Base-by-base conservation (phyloP, 2,888 invertebrate genomes). In the Listrodromus nycthemerus region DNA sequence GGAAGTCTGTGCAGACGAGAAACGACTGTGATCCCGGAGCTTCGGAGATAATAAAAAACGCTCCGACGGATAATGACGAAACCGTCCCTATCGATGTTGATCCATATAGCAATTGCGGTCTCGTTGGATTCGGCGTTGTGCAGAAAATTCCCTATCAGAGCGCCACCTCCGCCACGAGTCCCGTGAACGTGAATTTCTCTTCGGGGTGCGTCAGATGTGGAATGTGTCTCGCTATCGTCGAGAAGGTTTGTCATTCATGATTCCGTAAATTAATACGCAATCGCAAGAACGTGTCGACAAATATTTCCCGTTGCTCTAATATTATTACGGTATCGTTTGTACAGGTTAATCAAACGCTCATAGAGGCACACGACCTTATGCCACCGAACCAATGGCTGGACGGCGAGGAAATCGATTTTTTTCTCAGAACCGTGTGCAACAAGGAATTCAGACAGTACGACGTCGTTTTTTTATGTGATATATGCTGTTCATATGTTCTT, bases 181-280 rank as follows among this genome's bases (percentile, higher is more conserved):
- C 61, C 7, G 66, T 89, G 7, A 69, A 90, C 30, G 82, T 92
- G 6, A 85, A 88, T 71, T 87, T 92, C 16, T 89, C 91, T 6
- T 91, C 93, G 1, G 92, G 88, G 4, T 93, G 92, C 48, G 69
- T 93, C n/a, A 88, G 89, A 87, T 93, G 93, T 77, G 90, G 91
- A 61, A 88, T 92, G 65, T 93, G 93, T 27, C 86, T 91, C 3
- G 90, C 91, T 0, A 88, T 93, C 66, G 92, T 91, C 48, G 89
- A 91, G 50, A 87, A 91, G 89, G 93, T 92, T 83, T 45, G 69
- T 70, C n/a, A 21, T 55, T 37, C 45, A 7, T 41, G 16, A 37
- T 73, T 21, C 52, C 4, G 24, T 58, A 24, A 7, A 37, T 30
- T 7, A 45, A 10, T 21, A 33, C 45, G 6, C 33, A 21, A 3